A percentile compares a stretch with the other conserved stretches of the same genome.
Evolutionary conservation across 2,797 vertebrate species (phyloP).

Genomic region (Amblyopsis hoosieri): DNA sequence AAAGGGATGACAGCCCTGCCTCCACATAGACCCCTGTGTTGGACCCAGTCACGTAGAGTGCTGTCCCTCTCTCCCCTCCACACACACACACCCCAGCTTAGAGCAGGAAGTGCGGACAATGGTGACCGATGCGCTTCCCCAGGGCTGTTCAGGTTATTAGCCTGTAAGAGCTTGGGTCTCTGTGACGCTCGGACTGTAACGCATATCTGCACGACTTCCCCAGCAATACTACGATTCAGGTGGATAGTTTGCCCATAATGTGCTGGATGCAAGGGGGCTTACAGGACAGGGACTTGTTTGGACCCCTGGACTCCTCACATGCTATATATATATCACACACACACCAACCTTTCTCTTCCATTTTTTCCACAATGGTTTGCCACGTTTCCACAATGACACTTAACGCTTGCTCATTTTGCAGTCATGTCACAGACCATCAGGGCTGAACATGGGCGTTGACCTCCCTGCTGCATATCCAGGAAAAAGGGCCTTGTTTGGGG

Average conservation of each 20-base stretch:
- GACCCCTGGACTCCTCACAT: conserved; percentile 19
- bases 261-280: conserved; percentile 25
- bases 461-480: background rate
- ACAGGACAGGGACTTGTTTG: conserved; percentile 44
- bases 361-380: conserved; percentile 11
- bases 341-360: background rate
- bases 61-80: background rate
- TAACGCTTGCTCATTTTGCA: conserved; percentile 6
- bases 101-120: conserved; percentile 24
- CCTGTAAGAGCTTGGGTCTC: too few species aligned
- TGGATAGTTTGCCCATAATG: conserved; percentile 33
- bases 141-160: too few species aligned
- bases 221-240: conserved; percentile 62
- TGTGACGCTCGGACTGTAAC: too few species aligned
- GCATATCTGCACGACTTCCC: conserved; percentile 8
- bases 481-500: background rate
- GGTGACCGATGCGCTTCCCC: conserved; percentile 4
- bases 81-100: background rate
- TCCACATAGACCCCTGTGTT: conserved; percentile 2
- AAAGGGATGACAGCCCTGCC: background rate
- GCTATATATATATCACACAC: background rate
- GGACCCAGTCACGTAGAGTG: conserved; percentile 6
- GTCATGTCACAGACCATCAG: conserved; percentile 28
- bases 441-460: background rate
- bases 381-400: conserved; percentile 11